These are phyloP conservation scores for Oligia fasciuncula DNA, from an alignment of 2,888 invertebrate genomes.

Conservation along the genomic window DNA sequence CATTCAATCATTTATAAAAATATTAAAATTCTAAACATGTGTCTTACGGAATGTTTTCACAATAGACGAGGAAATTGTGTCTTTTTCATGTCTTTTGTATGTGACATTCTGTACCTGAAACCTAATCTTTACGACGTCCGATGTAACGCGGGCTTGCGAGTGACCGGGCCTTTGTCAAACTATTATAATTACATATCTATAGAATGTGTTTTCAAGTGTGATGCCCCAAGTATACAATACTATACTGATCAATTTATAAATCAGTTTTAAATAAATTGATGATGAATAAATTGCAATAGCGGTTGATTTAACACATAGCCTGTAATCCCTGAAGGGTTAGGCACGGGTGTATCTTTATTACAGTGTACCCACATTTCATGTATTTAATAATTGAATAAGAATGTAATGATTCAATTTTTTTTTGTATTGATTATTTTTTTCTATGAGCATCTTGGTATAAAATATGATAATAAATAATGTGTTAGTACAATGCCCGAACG, in stretches of 20 bases:
- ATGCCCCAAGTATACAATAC: constrained; percentile 6
- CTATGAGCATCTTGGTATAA: constrained; percentile 4
- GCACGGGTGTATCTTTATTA: background rate
- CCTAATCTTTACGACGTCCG: constrained; percentile 56
- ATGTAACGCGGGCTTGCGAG: constrained; percentile 44
- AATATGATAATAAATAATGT: background rate
- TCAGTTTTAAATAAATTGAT: constrained; percentile 15
- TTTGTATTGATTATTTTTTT: constrained; percentile 5
- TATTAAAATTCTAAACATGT: background rate
- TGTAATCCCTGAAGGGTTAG: background rate
- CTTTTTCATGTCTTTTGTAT: constrained; percentile 50
- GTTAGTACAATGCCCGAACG: background rate
- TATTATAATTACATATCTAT: background rate
- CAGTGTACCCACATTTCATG: background rate
- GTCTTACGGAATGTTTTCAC: constrained; percentile 40
- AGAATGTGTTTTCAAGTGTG: constrained; percentile 1
- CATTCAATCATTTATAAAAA: background rate
- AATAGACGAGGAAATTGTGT: constrained; percentile 52
- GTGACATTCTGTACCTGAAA: constrained; percentile 36
- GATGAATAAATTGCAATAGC: constrained; percentile 20
- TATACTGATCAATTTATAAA: constrained; percentile 18
- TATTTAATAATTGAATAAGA: constrained; percentile 12
- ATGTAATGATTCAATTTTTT: background rate
- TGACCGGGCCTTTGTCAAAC: constrained; percentile 53
- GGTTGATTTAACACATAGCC: background rate